A percentile compares a stretch with the other conserved stretches of the same genome.
Conservation (phyloP, 2,113 vertebrate species). For the Cinclus mexicanus region DNA sequence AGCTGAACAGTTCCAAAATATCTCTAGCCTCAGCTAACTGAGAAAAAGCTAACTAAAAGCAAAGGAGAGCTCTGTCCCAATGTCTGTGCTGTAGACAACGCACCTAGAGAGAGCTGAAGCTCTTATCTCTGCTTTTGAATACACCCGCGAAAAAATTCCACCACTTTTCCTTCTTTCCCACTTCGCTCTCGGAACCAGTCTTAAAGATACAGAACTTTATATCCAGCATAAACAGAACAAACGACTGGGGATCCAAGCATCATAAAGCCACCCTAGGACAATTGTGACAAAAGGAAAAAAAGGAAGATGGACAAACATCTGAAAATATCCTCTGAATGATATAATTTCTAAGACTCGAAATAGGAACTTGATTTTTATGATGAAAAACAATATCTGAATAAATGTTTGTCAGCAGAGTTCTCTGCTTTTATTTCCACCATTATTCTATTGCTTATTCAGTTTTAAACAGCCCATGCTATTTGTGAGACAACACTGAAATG, state of each 20-base stretch:
- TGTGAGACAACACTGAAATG: background rate
- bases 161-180: background rate
- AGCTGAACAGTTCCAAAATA: background rate
- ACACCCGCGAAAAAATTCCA: background rate
- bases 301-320: background rate
- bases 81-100: background rate
- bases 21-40: background rate
- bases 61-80: background rate
- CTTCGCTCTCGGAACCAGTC: background rate
- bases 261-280: background rate
- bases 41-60: background rate
- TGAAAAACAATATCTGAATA: background rate
- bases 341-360: background rate
- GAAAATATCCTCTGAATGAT: background rate
- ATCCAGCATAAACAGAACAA: background rate
- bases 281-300: background rate
- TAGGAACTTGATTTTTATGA: background rate
- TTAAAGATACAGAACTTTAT: background rate
- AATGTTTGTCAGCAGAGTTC: background rate
- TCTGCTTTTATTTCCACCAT: background rate
- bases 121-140: background rate
- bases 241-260: accelerated
- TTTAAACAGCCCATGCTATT: background rate
- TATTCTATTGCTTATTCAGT: background rate
- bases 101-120: no score